A percentile compares a stretch with the other conserved stretches of the same genome.
Conservation (phyloP, 2,888 invertebrate species). For the Xanthia icteritia region DNA sequence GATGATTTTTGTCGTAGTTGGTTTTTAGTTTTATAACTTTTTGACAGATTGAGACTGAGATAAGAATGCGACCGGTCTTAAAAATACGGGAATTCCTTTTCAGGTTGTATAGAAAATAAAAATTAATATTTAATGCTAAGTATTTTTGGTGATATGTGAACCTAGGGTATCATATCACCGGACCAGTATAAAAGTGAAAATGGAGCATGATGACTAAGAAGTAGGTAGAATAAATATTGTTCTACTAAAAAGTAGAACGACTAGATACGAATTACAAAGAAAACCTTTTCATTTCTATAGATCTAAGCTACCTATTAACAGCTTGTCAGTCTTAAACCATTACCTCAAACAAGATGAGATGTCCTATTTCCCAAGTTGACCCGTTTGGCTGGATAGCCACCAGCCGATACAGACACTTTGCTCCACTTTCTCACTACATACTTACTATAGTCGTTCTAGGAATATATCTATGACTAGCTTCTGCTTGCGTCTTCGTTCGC, state of each 20-base stretch:
- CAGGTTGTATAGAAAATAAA: too few species aligned
- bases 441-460: constrained; percentile 7
- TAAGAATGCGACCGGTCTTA: too few species aligned
- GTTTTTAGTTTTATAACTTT: too few species aligned
- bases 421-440: constrained; percentile 38
- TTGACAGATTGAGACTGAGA: too few species aligned
- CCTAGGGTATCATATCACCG: too few species aligned
- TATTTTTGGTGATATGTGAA: neutral
- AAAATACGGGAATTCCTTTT: too few species aligned
- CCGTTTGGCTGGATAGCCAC: constrained; percentile 14
- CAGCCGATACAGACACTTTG: constrained; percentile 21
- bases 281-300: constrained; percentile 17
- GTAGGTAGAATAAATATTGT: constrained; percentile 9
- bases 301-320: neutral
- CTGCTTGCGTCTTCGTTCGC: neutral
- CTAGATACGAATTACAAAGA: constrained; percentile 1
- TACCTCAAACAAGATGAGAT: constrained; percentile 5
- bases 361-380: constrained; percentile 41
- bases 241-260: neutral
- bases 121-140: too few species aligned
- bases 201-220: neutral
- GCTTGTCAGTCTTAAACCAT: constrained; percentile 7
- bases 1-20: too few species aligned
- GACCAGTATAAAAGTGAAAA: neutral
- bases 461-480: constrained; percentile 1